These are phyloP conservation scores for Oplegnathus fasciatus DNA, from an alignment of 2,113 vertebrate genomes.

Conservation along the genomic window DNA sequence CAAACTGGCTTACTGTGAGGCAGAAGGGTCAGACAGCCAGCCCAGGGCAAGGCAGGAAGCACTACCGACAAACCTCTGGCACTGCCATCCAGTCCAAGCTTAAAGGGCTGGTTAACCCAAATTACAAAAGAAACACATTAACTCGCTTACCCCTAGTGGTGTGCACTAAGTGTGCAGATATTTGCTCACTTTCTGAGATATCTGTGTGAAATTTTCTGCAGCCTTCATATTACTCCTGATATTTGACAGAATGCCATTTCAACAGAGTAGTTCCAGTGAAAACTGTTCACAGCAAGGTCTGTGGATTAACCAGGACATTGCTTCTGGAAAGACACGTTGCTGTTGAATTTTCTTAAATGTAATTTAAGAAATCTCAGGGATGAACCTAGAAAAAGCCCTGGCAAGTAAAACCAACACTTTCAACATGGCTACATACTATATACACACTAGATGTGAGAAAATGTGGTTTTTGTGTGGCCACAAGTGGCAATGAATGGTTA, in stretches of 20 bases:
- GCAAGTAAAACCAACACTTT: not conserved
- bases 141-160: not conserved
- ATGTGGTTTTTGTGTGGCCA: no score
- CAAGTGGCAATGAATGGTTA: not conserved
- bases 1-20: constrained; percentile 40
- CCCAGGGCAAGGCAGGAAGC: constrained; percentile 43
- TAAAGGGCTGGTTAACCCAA: constrained; percentile 20
- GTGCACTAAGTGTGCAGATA: not conserved
- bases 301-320: not conserved
- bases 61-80: constrained; percentile 36
- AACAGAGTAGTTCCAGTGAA: not conserved
- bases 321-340: not conserved
- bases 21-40: constrained; percentile 37
- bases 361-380: not conserved
- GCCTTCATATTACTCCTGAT: not conserved
- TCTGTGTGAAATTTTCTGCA: not conserved
- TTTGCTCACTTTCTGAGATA: not conserved
- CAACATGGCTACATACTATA: no score
- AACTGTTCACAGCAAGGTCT: not conserved
- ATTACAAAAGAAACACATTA: constrained; percentile 1
- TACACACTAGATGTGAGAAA: no score
- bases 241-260: not conserved
- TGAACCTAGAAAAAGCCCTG: not conserved
- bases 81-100: constrained; percentile 8
- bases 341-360: not conserved